phyloP scores from a whole-genome alignment of 2,888 invertebrate species.

The Allophyes oxyacanthae region DNA sequence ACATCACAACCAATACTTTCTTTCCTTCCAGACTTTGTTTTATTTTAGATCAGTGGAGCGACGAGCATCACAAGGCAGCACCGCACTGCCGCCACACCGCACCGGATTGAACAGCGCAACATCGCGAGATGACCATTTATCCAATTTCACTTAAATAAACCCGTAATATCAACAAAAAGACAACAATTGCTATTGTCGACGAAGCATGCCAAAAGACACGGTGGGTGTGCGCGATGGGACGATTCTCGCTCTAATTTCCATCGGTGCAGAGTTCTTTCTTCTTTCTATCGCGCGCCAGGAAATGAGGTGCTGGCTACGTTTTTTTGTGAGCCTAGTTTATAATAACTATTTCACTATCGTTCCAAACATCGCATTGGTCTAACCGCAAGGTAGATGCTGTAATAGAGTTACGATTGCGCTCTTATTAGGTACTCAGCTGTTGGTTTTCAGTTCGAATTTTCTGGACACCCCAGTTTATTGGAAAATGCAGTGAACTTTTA shows the following conservation, averaged over 20 bases:
- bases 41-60: slow-evolving; percentile 68
- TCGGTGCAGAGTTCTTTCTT: slow-evolving; percentile 65
- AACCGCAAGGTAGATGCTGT: slow-evolving; percentile 73
- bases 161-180: slow-evolving; percentile 87
- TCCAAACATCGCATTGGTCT: slow-evolving; percentile 78
- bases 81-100: slow-evolving; percentile 73
- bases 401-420: slow-evolving; percentile 67
- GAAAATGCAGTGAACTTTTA: slow-evolving; percentile 10
- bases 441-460: slow-evolving; percentile 22
- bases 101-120: slow-evolving; percentile 82
- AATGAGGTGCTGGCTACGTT: slow-evolving; percentile 60
- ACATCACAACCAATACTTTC: slow-evolving; percentile 71
- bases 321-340: slow-evolving; percentile 71
- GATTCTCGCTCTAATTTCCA: slow-evolving; percentile 67
- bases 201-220: slow-evolving; percentile 69
- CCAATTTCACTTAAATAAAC: slow-evolving; percentile 89
- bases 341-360: slow-evolving; percentile 80
- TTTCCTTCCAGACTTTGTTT: slow-evolving; percentile 68
- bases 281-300: slow-evolving; percentile 51
- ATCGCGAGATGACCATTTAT: slow-evolving; percentile 87
- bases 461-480: slow-evolving; percentile 23
- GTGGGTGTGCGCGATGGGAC: slow-evolving; percentile 46
- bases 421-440: slow-evolving; percentile 25
- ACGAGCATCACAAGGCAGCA: slow-evolving; percentile 65
- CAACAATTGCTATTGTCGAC: slow-evolving; percentile 73